Base-by-base conservation (phyloP, 2,113 vertebrate species). In the Aythya baeri region DNA sequence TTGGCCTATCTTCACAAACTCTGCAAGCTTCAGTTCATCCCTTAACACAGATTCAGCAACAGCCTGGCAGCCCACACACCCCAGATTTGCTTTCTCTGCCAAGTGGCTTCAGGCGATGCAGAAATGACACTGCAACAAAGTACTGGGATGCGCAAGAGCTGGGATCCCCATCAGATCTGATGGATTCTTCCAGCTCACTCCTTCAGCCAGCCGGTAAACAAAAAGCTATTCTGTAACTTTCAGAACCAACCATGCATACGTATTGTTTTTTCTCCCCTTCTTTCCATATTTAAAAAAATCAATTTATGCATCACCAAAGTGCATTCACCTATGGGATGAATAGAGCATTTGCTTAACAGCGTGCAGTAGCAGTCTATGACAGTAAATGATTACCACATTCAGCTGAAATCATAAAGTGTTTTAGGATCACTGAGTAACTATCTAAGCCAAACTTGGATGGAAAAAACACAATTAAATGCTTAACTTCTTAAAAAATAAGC, bases 341-440 rank as follows among this genome's bases (percentile, higher is more conserved):
- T 21, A n/a, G 16, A 94, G 76, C 63, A 94, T 89, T 93, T 93
- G 80, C 44, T 91, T 84, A 87, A 88, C 61, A 88, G 38, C 8
- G 25, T 70, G 82, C 59, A 68, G 70, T 15, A 91, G 72, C 68
- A 89, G 52, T n/a, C 80, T 62, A 32, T 32, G 70, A 65, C 80
- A 94, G 57, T 57, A 79, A 88, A 86, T 13, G 34, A 83, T 82
- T 80, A 73, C 41, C 71, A 87, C 74, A 88, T 80, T 65, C 93
- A 88, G 63, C 65, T 81, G 74, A 93, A 96, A 92, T 79, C 77
- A 81, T 7, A 29, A 65, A 74, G 75, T 72, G 66, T 29, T 91
- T 89, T 72, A 88, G 49, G 61, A 80, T 72, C 78, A 71, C 36
- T 43, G 36, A 29, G 43, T 63, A 86, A 43, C 43, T 96, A 41